Percentiles rank a stretch among this genome's conserved stretches.
Conservation (phyloP, 1,140 invertebrate genomes). For the Wiebesia pumilae region DNA sequence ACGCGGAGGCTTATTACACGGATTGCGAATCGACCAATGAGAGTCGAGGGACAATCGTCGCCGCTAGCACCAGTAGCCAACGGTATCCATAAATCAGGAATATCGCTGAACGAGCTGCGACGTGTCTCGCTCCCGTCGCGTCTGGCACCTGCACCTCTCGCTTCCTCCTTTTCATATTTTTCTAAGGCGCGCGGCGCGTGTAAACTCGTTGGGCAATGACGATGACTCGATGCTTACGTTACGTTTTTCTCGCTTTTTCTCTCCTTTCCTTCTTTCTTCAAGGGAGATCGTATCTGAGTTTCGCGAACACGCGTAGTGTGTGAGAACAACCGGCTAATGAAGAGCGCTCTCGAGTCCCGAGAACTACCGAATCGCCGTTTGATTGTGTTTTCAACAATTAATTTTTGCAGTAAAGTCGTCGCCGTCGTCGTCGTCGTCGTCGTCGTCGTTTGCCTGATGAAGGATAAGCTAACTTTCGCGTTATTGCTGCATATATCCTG, state of each 20-base stretch:
- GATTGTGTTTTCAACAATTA: constrained; percentile 50
- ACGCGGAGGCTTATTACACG: background rate
- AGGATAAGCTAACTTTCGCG: constrained; percentile 21
- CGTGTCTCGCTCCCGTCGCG: constrained; percentile 21
- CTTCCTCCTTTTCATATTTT: constrained; percentile 7
- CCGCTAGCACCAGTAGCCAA: constrained; percentile 47
- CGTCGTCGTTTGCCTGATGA: constrained; percentile 30
- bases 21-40: background rate
- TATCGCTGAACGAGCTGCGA: constrained; percentile 60
- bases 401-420: constrained; percentile 45
- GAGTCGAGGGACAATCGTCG: background rate
- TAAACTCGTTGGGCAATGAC: constrained; percentile 68
- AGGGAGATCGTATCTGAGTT: constrained; percentile 48
- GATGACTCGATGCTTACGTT: constrained; percentile 41
- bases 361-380: constrained; percentile 49
- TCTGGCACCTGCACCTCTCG: constrained; percentile 53
- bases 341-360: constrained; percentile 29
- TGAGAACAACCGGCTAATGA: constrained; percentile 69
- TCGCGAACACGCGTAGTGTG: constrained; percentile 64
- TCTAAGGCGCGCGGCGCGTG: constrained; percentile 39
- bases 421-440: constrained; percentile 20
- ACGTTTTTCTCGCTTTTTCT: background rate
- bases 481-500: constrained; percentile 18
- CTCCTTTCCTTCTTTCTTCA: background rate
- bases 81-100: constrained; percentile 68